Evolutionary conservation across 2,113 vertebrate species (phyloP).

Genomic region (Dolichallabes microphthalmus): DNA sequence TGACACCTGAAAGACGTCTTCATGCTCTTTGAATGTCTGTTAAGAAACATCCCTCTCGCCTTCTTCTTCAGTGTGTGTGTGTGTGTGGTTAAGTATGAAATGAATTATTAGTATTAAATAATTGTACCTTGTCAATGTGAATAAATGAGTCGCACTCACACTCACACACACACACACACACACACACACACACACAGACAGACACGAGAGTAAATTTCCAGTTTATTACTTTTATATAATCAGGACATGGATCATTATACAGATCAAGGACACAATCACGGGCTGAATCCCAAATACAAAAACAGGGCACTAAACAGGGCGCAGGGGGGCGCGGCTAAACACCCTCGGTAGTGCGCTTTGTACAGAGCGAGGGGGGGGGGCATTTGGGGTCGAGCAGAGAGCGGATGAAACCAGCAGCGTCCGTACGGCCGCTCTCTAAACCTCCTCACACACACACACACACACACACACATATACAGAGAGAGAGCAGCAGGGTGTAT

Average conservation of each 20-base stretch:
- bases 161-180: not conserved
- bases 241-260: slow-evolving; percentile 81
- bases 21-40: too few relatives aligned
- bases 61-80: not conserved
- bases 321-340: slow-evolving; percentile 36
- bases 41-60: too few relatives aligned
- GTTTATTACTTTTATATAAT: slow-evolving; percentile 71
- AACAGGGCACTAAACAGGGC: slow-evolving; percentile 58
- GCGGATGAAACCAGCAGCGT: not conserved
- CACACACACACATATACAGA: slow-evolving; percentile 6
- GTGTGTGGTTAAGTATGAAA: not conserved
- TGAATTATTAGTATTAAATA: too few relatives aligned
- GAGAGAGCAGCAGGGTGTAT: not conserved
- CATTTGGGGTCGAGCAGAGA: slow-evolving; percentile 3
- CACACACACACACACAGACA: not conserved
- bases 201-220: slow-evolving; percentile 13
- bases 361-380: not conserved
- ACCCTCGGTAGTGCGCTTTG: not conserved
- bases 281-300: slow-evolving; percentile 11
- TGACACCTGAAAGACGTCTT: too few relatives aligned
- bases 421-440: not conserved
- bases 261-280: slow-evolving; percentile 68
- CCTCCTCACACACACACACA: slow-evolving; percentile 9
- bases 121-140: not conserved
- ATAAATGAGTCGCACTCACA: not conserved